A percentile compares a stretch with the other conserved stretches of the same genome.
Evolutionary conservation across 2,113 vertebrate genomes (phyloP).

Genomic region (Perca fluviatilis): DNA sequence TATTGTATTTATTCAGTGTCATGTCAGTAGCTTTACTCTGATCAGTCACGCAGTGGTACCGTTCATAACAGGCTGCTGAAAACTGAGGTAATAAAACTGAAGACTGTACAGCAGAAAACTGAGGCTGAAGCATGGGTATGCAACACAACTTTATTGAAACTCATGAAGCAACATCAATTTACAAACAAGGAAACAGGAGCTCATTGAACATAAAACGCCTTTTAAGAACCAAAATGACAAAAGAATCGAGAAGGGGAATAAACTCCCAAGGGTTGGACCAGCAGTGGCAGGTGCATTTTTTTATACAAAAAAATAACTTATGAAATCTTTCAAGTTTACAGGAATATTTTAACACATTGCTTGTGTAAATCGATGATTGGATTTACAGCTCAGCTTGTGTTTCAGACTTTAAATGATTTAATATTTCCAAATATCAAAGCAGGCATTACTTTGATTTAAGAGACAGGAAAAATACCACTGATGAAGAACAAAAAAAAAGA

Average conservation of each 20-base stretch:
- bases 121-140: conserved; percentile 71
- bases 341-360: conserved; percentile 82
- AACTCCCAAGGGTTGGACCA: conserved; percentile 83
- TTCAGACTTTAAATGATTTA: conserved; percentile 72
- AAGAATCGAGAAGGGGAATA: conserved; percentile 66
- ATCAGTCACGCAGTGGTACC: background rate
- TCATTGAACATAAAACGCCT: conserved; percentile 74
- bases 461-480: conserved; percentile 75
- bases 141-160: conserved; percentile 90
- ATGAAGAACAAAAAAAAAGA: conserved; percentile 62
- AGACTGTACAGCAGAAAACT: conserved; percentile 31
- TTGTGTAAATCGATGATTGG: conserved; percentile 68
- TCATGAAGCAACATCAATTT: conserved; percentile 86
- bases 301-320: conserved; percentile 87
- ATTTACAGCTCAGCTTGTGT: conserved; percentile 77
- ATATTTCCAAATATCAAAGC: conserved; percentile 78
- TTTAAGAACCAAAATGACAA: conserved; percentile 79
- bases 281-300: conserved; percentile 83
- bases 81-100: background rate
- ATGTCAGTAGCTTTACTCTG: background rate
- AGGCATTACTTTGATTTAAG: conserved; percentile 77
- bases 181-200: conserved; percentile 82
- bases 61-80: background rate
- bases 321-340: conserved; percentile 89
- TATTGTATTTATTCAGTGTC: background rate